These are phyloP conservation scores for Drosophila prosaltans DNA, from an alignment of 1,140 invertebrate species.

Conservation along the genomic window DNA sequence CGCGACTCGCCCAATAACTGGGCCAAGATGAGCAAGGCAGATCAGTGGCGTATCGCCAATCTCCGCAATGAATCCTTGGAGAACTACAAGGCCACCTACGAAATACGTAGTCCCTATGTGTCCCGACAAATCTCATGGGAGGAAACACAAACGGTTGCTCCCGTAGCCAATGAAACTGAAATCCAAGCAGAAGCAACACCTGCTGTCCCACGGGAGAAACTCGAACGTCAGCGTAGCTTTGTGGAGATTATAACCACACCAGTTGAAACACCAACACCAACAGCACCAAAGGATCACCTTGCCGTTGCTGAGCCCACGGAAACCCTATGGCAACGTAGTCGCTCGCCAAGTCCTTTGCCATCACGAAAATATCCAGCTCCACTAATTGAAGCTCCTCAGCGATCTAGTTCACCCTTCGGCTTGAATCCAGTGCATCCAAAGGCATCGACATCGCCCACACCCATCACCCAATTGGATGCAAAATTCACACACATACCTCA, in stretches of 20 bases:
- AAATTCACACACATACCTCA: slow-evolving; percentile 67
- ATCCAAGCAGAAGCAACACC: slow-evolving; percentile 15
- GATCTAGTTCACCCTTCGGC: slow-evolving; percentile 70
- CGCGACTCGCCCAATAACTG: slow-evolving; percentile 62
- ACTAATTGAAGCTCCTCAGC: slow-evolving; percentile 65
- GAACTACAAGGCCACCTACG: slow-evolving; percentile 77
- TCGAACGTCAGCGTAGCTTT: slow-evolving; percentile 56
- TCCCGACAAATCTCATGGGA: slow-evolving; percentile 78
- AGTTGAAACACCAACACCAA: slow-evolving; percentile 13
- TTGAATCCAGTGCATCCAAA: slow-evolving; percentile 57
- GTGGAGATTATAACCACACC: slow-evolving; percentile 62
- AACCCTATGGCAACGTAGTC: slow-evolving; percentile 44
- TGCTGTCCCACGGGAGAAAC: background rate
- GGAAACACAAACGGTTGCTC: slow-evolving; percentile 40
- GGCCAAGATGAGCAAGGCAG: slow-evolving; percentile 64
- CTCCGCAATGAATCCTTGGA: slow-evolving; percentile 60
- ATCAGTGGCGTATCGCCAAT: slow-evolving; percentile 74
- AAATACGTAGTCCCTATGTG: slow-evolving; percentile 72
- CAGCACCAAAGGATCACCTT: slow-evolving; percentile 1
- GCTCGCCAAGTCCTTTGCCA: slow-evolving; percentile 62
- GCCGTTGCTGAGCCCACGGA: background rate
- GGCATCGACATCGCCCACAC: slow-evolving; percentile 28
- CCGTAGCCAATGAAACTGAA: background rate
- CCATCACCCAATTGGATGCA: slow-evolving; percentile 6
- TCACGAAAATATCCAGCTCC: slow-evolving; percentile 71